These are phyloP conservation scores for Stictonetta naevosa DNA, from an alignment of 2,113 vertebrate genomes.

Conservation along the genomic window DNA sequence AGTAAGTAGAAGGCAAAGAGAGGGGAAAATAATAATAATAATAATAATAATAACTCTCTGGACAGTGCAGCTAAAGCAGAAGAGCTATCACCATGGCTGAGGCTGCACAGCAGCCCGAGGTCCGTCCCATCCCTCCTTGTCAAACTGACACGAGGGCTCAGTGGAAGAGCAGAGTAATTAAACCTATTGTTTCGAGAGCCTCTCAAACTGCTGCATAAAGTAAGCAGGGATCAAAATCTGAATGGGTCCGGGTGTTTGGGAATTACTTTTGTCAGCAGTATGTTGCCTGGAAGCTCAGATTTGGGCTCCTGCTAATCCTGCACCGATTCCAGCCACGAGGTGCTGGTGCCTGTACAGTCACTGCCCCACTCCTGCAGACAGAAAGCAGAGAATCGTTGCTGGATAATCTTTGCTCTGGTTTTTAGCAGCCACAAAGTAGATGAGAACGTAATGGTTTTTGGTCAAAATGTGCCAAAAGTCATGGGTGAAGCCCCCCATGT, in stretches of 20 bases:
- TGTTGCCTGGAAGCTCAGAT: background rate
- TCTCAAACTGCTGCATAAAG: background rate
- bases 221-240: background rate
- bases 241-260: background rate
- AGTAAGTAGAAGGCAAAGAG: background rate
- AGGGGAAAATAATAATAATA: background rate
- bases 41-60: background rate
- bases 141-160: background rate
- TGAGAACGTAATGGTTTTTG: background rate
- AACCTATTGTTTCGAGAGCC: background rate
- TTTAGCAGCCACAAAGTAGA: background rate
- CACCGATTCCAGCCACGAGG: rapidly evolving
- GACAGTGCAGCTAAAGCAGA: background rate
- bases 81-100: background rate
- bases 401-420: background rate
- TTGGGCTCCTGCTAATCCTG: background rate
- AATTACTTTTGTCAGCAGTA: background rate
- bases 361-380: background rate
- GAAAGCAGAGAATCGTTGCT: background rate
- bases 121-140: background rate
- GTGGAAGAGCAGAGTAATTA: background rate
- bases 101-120: background rate
- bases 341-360: background rate
- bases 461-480: background rate
- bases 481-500: background rate